Base-by-base conservation (phyloP, 1,140 invertebrate species). In the Calephelis virginiensis region DNA sequence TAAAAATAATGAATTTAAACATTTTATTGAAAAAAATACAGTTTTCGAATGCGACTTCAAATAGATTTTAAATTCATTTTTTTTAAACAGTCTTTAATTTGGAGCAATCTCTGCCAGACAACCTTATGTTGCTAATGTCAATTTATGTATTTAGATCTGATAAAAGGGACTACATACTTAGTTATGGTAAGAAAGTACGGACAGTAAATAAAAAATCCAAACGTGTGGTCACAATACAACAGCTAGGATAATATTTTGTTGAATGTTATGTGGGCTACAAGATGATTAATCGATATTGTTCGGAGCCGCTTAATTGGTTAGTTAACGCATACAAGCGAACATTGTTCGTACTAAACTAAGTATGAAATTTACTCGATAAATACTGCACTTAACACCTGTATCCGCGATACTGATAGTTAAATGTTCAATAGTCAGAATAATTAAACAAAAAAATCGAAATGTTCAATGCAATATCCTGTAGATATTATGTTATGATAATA, bases 261-360 rank as follows among this genome's bases (percentile, higher is more conserved):
- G 83, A 84, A 74, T 71, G 74, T 69, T 73, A 81, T 78, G 85
- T 87, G 79, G 85, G 85, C 63, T 73, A 74, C 70, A 61, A 72
- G 65, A 81, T 85, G 85, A 87, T 85, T 77, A 85, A 86, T 86
- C 74, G 81, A 79, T 71, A 80, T 73, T 76, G 74, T 76, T 75
- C 74, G 72, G 74, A 76, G 65, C 46, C 71, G 70, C 70, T 83
- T 87, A 85, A 87, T 87, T 87, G 80, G 77, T 76, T 81, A 81
- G 74, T 76, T 78, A 80, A 69, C 61, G 65, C 68, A 69, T 69
- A 67, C 64, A 71, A 59, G 66, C 47, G 60, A 66, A 68, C 68
- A 72, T 76, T 69, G 69, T 71, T 62, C 46, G 56, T 50, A 64
- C 48, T 59, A 49, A 63, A 61, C 14, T 64, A 62, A 61, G 64